A percentile compares a stretch with the other conserved stretches of the same genome.
Evolutionary conservation across 2,113 vertebrate species (phyloP).

Genomic region (Bufo gargarizans): DNA sequence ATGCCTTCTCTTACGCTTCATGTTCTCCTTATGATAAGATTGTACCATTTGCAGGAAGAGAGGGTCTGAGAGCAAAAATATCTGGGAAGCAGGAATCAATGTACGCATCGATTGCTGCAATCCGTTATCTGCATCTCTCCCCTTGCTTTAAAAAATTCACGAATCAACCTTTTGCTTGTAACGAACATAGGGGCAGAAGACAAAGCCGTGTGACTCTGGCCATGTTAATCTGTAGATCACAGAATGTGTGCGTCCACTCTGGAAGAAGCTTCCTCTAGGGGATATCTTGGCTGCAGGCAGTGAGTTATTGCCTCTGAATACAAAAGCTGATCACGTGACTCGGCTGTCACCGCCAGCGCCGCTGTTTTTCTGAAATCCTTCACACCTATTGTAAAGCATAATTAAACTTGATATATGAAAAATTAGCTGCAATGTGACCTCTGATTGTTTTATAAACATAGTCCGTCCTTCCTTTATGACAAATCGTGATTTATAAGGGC

Average conservation of each 20-base stretch:
- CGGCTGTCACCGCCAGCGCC: constrained; percentile 73
- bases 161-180: constrained; percentile 85
- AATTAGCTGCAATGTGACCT: constrained; percentile 68
- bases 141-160: constrained; percentile 83
- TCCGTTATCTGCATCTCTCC: constrained; percentile 81
- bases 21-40: constrained; percentile 61
- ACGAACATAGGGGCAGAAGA: constrained; percentile 85
- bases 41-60: constrained; percentile 68
- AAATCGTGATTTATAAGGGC: constrained; percentile 38
- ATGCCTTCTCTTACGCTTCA: background rate
- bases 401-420: constrained; percentile 73
- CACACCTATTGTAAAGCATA: constrained; percentile 73
- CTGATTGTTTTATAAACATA: constrained; percentile 70
- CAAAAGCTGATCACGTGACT: constrained; percentile 89
- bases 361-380: constrained; percentile 73
- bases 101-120: constrained; percentile 95
- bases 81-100: constrained; percentile 93
- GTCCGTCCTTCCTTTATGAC: constrained; percentile 48
- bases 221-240: constrained; percentile 91
- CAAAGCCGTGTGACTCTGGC: constrained; percentile 84
- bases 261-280: constrained; percentile 81
- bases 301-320: constrained; percentile 94
- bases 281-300: constrained; percentile 80
- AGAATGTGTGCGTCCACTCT: constrained; percentile 75
- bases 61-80: constrained; percentile 86